Conservation (phyloP, 2,113 vertebrate genomes). For the Oncorhynchus tshawytscha region DNA sequence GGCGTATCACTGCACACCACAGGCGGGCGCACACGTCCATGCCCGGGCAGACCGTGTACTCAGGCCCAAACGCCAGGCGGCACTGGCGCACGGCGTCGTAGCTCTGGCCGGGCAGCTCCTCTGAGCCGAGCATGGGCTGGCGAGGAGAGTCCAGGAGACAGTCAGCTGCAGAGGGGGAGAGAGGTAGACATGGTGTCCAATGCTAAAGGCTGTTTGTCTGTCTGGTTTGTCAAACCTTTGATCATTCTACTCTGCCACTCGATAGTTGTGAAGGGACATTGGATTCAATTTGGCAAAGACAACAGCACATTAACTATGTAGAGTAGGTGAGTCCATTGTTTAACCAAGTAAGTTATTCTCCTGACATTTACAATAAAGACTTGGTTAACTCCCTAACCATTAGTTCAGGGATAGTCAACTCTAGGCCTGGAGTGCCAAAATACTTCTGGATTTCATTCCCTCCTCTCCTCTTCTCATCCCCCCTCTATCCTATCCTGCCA, state of each 20-base stretch:
- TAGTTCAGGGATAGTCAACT: too few relatives aligned
- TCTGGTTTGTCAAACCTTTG: not conserved
- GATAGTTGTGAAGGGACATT: not conserved
- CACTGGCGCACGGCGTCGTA: conserved; percentile 96
- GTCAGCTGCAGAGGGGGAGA: conserved; percentile 79
- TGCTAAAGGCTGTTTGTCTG: not conserved
- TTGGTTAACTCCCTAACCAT: too few relatives aligned
- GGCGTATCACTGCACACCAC: conserved; percentile 95
- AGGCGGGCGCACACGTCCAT: conserved; percentile 97
- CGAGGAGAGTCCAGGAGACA: conserved; percentile 89
- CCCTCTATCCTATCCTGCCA: not conserved
- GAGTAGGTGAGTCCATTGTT: too few relatives aligned
- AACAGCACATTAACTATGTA: too few relatives aligned
- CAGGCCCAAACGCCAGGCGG: conserved; percentile 89
- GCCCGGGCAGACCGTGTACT: conserved; percentile 93
- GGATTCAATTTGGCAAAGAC: too few relatives aligned
- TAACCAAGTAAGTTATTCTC: too few relatives aligned
- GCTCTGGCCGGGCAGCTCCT: conserved; percentile 94
- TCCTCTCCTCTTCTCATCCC: not conserved
- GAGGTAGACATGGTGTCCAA: not conserved
- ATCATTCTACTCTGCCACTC: not conserved
- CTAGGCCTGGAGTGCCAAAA: too few relatives aligned
- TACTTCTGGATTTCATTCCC: too few relatives aligned
- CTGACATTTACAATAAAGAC: too few relatives aligned
- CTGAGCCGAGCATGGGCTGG: conserved; percentile 81